Evolutionary conservation across 2,888 invertebrate genomes (phyloP).

Genomic region (Clusia tigrina): DNA sequence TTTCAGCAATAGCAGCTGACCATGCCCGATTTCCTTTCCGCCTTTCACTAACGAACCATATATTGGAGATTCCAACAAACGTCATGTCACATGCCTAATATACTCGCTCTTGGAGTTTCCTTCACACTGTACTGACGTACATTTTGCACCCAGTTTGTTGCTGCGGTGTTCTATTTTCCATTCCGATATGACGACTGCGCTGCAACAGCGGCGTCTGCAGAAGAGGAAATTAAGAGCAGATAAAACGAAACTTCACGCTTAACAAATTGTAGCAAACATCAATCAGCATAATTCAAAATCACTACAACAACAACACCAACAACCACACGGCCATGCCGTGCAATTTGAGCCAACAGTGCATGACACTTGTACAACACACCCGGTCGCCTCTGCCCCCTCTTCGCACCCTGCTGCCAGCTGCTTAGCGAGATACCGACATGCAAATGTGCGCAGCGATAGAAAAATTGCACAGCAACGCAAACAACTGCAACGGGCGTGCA

Average conservation of each 20-base stretch:
- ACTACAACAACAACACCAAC: neutral
- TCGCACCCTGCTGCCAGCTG: neutral
- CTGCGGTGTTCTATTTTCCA: neutral
- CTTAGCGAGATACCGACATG: neutral
- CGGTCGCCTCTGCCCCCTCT: too few relatives aligned
- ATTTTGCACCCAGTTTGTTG: neutral
- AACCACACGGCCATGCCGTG: neutral
- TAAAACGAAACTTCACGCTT: slow-evolving; percentile 5
- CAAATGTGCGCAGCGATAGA: neutral
- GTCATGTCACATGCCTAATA: too few relatives aligned
- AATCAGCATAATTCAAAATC: neutral
- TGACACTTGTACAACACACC: too few relatives aligned
- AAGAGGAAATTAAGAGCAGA: slow-evolving; percentile 6
- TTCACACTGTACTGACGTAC: too few relatives aligned
- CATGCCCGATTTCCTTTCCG: too few relatives aligned
- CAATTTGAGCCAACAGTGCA: neutral
- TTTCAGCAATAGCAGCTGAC: too few relatives aligned
- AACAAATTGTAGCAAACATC: slow-evolving; percentile 3
- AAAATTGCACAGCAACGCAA: neutral
- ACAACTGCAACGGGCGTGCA: neutral
- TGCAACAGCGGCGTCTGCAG: too few relatives aligned
- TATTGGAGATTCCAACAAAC: too few relatives aligned
- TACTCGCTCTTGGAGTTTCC: too few relatives aligned
- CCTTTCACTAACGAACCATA: too few relatives aligned
- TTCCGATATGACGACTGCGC: too few relatives aligned